A percentile compares a stretch with the other conserved stretches of the same genome.
Evolutionary conservation across 2,113 vertebrate genomes (phyloP).

Genomic region (Vanacampus margaritifer): DNA sequence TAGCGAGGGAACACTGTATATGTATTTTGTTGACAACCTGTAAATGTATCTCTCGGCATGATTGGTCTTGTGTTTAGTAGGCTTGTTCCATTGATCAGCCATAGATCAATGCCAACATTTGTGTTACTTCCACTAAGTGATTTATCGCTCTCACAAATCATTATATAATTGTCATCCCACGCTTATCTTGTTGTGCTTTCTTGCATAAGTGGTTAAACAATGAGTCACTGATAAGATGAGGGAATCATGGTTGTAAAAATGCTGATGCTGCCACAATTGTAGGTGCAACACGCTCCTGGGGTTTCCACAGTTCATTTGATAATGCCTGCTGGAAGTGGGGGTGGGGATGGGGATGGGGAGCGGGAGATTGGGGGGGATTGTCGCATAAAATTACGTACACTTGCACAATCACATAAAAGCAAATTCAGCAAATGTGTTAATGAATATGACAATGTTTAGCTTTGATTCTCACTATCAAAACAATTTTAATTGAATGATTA

Average conservation of each 20-base stretch:
- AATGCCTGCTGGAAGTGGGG: too few relatives aligned
- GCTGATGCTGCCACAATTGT: background rate
- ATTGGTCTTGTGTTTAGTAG: background rate
- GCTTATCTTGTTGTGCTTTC: background rate
- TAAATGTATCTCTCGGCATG: too few relatives aligned
- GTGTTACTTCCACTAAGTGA: background rate
- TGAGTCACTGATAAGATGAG: background rate
- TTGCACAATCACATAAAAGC: background rate
- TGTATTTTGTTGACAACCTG: background rate
- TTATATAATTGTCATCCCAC: background rate
- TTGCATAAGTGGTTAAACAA: background rate
- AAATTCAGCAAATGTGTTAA: background rate
- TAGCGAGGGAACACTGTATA: too few relatives aligned
- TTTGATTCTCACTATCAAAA: background rate
- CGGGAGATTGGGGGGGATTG: too few relatives aligned
- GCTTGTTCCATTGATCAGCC: conserved; percentile 1
- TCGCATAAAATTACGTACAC: background rate
- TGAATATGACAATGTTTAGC: background rate
- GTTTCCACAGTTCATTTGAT: background rate
- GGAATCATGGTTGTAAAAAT: background rate
- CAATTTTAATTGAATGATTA: background rate
- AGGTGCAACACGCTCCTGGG: background rate
- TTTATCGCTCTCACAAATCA: background rate
- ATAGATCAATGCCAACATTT: background rate
- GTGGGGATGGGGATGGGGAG: too few relatives aligned